Conservation (phyloP, 2,797 vertebrate genomes). For the Hephaestus fuliginosus region DNA sequence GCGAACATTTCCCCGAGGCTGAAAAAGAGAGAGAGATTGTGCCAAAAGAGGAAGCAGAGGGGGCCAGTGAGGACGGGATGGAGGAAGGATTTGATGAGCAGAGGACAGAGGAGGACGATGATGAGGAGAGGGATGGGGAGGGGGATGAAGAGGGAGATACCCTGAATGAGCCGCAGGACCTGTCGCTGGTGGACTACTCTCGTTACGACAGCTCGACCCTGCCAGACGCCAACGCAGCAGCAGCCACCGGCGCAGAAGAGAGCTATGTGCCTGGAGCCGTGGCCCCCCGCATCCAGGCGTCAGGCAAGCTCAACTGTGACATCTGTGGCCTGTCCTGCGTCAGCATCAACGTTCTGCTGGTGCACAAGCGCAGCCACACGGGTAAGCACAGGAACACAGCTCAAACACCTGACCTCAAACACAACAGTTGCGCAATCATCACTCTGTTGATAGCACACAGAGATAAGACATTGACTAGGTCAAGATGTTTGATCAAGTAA, state of each 20-base stretch:
- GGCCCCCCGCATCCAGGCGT: slow-evolving; percentile 52
- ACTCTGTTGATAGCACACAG: slow-evolving; percentile 19
- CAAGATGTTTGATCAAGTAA: slow-evolving; percentile 27
- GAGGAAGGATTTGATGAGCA: slow-evolving; percentile 76
- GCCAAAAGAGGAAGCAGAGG: slow-evolving; percentile 80
- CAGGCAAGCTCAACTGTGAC: slow-evolving; percentile 93
- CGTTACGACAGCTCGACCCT: slow-evolving; percentile 84
- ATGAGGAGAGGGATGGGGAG: slow-evolving; percentile 65
- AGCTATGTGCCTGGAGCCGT: slow-evolving; percentile 75
- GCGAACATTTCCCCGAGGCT: slow-evolving; percentile 27
- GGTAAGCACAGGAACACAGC: slow-evolving; percentile 86
- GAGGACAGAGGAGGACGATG: slow-evolving; percentile 80
- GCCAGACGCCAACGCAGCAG: slow-evolving; percentile 78
- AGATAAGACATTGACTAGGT: slow-evolving; percentile 40
- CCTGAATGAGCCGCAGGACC: slow-evolving; percentile 81
- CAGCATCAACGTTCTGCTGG: slow-evolving; percentile 96
- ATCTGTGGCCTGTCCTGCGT: slow-evolving; percentile 95
- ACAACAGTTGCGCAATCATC: slow-evolving; percentile 50
- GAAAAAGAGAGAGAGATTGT: slow-evolving; percentile 76
- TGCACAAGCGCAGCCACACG: slow-evolving; percentile 97
- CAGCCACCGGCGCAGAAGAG: slow-evolving; percentile 76
- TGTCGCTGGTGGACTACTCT: slow-evolving; percentile 87
- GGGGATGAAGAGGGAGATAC: slow-evolving; percentile 71
- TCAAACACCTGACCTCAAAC: slow-evolving; percentile 65
- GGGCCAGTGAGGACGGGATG: slow-evolving; percentile 80